phyloP scores from a whole-genome alignment of 2,113 vertebrate genomes.

The Tapirus terrestris region DNA sequence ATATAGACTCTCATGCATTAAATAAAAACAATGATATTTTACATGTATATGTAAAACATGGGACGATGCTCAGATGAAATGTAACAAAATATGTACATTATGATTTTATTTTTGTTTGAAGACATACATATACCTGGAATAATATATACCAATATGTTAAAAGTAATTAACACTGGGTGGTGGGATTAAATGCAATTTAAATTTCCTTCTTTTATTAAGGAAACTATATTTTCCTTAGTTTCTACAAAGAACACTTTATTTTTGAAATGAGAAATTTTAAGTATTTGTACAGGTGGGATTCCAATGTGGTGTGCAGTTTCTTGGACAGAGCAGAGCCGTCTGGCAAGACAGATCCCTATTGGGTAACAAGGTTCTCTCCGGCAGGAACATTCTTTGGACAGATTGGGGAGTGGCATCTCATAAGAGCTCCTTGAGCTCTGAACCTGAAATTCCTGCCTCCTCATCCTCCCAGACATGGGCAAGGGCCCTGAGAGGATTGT shows the following conservation, averaged over 20 bases:
- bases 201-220: constrained; percentile 45
- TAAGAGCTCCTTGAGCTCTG: neutral
- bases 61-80: neutral
- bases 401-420: neutral
- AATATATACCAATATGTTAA: constrained; percentile 29
- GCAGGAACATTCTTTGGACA: neutral
- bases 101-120: constrained; percentile 34
- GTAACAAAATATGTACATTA: neutral
- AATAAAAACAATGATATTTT: constrained; percentile 32
- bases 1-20: neutral
- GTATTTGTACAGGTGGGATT: constrained; percentile 66
- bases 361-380: neutral
- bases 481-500: neutral
- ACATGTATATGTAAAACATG: constrained; percentile 1
- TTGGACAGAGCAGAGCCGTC: neutral
- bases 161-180: neutral
- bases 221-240: constrained; percentile 5
- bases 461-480: neutral
- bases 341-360: neutral
- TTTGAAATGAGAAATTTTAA: constrained; percentile 36
- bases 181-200: constrained; percentile 2
- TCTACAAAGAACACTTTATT: constrained; percentile 48
- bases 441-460: neutral
- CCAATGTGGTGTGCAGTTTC: constrained; percentile 7
- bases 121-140: neutral